These are phyloP conservation scores for Chrysopa pallens DNA, from an alignment of 1,140 invertebrate genomes.

Conservation along the genomic window DNA sequence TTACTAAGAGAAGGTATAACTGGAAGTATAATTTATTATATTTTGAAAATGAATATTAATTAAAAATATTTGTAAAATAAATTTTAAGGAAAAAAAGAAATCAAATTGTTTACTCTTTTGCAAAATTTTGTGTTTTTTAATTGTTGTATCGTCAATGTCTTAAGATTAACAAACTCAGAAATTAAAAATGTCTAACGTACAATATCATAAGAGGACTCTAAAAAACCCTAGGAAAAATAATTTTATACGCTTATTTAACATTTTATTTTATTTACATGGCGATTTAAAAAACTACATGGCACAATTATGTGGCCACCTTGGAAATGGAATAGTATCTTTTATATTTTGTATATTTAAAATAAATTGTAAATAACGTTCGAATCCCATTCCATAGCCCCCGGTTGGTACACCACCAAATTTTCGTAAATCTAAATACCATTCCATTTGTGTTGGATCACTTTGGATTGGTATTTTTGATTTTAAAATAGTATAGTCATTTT, in stretches of 20 bases:
- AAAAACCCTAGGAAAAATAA: too few relatives aligned
- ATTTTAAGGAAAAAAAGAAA: too few relatives aligned
- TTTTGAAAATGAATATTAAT: too few relatives aligned
- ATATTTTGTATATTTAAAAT: conserved; percentile 70
- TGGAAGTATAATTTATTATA: too few relatives aligned
- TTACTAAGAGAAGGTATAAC: too few relatives aligned
- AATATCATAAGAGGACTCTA: too few relatives aligned
- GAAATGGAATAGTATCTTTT: conserved; percentile 88
- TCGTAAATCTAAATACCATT: conserved; percentile 87
- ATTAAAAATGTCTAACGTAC: too few relatives aligned
- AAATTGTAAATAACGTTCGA: conserved; percentile 79
- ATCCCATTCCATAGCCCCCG: conserved; percentile 88
- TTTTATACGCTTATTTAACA: neutral
- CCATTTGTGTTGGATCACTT: conserved; percentile 26
- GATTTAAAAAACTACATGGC: conserved; percentile 33
- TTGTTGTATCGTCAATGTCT: too few relatives aligned
- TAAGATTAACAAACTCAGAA: too few relatives aligned
- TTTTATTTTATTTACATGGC: conserved; percentile 3
- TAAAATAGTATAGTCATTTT: conserved; percentile 54
- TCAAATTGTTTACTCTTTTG: too few relatives aligned
- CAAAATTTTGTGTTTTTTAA: too few relatives aligned
- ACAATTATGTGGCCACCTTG: conserved; percentile 80
- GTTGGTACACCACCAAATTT: conserved; percentile 76
- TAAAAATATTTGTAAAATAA: too few relatives aligned
- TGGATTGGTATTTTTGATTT: conserved; percentile 32